Percentiles rank a stretch among this genome's conserved stretches.
Conservation (phyloP, 1,140 invertebrate species). For the Gryllus bimaculatus region DNA sequence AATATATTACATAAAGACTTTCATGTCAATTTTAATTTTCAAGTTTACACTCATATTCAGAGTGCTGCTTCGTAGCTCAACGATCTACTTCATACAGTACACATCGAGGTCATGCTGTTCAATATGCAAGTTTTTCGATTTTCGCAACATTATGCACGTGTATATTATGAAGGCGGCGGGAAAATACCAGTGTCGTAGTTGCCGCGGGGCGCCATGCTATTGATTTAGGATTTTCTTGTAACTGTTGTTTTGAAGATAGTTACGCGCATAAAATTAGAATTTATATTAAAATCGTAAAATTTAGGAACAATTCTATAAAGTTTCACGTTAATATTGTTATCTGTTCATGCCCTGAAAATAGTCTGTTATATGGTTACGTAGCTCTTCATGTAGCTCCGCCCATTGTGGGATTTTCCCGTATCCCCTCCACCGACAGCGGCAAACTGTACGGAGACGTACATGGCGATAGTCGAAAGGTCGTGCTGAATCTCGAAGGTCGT, state of each 20-base stretch:
- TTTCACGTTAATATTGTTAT: neutral
- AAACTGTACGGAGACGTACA: conserved; percentile 13
- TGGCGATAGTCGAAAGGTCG: conserved; percentile 20
- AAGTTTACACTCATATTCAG: too few species aligned
- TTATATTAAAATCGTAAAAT: too few species aligned
- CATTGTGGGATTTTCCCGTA: conserved; percentile 17
- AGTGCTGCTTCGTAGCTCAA: too few species aligned
- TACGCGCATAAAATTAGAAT: too few species aligned
- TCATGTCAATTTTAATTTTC: too few species aligned
- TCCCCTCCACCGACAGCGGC: neutral
- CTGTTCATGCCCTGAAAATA: neutral
- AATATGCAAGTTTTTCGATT: too few species aligned
- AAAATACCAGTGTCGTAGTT: neutral
- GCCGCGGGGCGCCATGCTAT: neutral
- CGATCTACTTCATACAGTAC: too few species aligned
- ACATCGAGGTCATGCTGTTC: too few species aligned
- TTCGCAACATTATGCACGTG: neutral
- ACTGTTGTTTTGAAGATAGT: too few species aligned
- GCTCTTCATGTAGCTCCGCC: conserved; percentile 15
- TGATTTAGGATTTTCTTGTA: neutral
- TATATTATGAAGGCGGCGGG: neutral
- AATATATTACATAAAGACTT: too few species aligned
- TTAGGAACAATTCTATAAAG: too few species aligned
- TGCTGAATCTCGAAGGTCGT: neutral
- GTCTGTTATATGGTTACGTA: neutral